Evolutionary conservation across 2,113 vertebrate genomes (phyloP).

Genomic region (Percopsis transmontana): DNA sequence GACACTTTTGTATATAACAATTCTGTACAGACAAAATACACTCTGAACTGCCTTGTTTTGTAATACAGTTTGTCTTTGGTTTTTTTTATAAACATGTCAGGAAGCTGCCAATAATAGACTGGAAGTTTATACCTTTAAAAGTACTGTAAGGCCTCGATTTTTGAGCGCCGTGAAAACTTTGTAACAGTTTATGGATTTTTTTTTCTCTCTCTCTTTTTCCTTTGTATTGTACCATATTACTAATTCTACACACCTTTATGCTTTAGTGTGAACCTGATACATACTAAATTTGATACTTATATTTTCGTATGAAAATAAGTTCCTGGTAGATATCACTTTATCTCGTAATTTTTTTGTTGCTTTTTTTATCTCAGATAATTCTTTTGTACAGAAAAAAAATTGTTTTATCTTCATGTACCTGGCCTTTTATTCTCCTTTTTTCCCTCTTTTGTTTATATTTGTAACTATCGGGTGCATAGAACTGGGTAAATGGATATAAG

Average conservation of each 20-base stretch:
- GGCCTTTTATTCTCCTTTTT: conserved; percentile 72
- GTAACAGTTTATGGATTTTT: conserved; percentile 96
- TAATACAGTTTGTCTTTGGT: conserved; percentile 83
- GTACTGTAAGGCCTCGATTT: conserved; percentile 99
- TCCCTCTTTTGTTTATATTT: conserved; percentile 94
- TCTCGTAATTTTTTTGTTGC: conserved; percentile 87
- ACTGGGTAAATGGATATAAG: conserved; percentile 95
- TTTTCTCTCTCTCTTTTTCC: conserved; percentile 47
- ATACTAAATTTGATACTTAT: conserved; percentile 99
- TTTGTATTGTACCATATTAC: conserved; percentile 90
- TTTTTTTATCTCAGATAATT: conserved; percentile 79
- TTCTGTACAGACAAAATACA: conserved; percentile 77
- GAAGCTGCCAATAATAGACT: conserved; percentile 93
- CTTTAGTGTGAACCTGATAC: conserved; percentile 99
- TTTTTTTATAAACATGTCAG: conserved; percentile 84
- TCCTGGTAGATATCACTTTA: conserved; percentile 99
- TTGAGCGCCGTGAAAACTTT: conserved; percentile 91
- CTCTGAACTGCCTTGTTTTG: conserved; percentile 91
- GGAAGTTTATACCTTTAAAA: conserved; percentile 95
- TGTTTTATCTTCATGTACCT: conserved; percentile 95
- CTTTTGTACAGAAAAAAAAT: conserved; percentile 99
- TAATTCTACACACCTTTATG: conserved; percentile 99
- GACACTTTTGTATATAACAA: conserved; percentile 97
- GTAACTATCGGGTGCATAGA: conserved; percentile 98
- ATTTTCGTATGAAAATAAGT: conserved; percentile 99